Evolutionary conservation across 2,888 invertebrate genomes (phyloP).

Genomic region (Andrena flavipes): DNA sequence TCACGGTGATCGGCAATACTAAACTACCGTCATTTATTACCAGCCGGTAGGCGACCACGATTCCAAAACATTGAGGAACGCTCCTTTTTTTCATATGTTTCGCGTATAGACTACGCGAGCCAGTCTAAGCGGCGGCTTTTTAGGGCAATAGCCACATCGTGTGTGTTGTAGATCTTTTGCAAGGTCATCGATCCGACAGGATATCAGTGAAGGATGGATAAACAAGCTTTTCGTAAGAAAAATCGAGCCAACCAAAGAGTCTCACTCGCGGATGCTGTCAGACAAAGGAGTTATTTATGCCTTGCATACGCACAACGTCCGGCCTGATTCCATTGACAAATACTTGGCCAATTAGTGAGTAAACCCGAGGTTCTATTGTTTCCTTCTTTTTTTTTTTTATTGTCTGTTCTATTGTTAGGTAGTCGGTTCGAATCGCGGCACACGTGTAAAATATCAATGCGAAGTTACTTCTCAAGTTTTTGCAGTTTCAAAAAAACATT

Average conservation of each 20-base stretch:
- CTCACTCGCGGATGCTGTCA: slow-evolving; percentile 98
- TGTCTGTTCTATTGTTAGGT: background rate
- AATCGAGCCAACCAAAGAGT: slow-evolving; percentile 97
- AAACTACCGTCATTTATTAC: slow-evolving; percentile 71
- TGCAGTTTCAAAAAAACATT: slow-evolving; percentile 5
- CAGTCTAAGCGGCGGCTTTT: slow-evolving; percentile 51
- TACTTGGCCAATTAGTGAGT: slow-evolving; percentile 97
- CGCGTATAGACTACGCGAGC: slow-evolving; percentile 48
- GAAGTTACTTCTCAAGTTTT: background rate
- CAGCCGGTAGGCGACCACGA: slow-evolving; percentile 70
- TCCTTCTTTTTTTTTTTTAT: background rate
- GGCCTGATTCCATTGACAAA: slow-evolving; percentile 94
- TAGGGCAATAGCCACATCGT: slow-evolving; percentile 43
- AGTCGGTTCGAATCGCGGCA: background rate
- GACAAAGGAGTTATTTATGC: slow-evolving; percentile 98
- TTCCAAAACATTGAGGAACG: slow-evolving; percentile 45
- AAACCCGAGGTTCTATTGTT: background rate
- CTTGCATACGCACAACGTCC: slow-evolving; percentile 97
- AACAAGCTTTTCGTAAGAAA: slow-evolving; percentile 95
- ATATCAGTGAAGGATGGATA: slow-evolving; percentile 91
- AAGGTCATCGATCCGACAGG: slow-evolving; percentile 80
- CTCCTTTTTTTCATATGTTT: slow-evolving; percentile 45
- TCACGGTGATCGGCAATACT: slow-evolving; percentile 75
- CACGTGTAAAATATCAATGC: background rate
- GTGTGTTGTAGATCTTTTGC: slow-evolving; percentile 79